Evolutionary conservation across 2,113 vertebrate species (phyloP), one percentile per base, ranked within the genome.

Genomic region (Ornithorhynchus anatinus): DNA sequence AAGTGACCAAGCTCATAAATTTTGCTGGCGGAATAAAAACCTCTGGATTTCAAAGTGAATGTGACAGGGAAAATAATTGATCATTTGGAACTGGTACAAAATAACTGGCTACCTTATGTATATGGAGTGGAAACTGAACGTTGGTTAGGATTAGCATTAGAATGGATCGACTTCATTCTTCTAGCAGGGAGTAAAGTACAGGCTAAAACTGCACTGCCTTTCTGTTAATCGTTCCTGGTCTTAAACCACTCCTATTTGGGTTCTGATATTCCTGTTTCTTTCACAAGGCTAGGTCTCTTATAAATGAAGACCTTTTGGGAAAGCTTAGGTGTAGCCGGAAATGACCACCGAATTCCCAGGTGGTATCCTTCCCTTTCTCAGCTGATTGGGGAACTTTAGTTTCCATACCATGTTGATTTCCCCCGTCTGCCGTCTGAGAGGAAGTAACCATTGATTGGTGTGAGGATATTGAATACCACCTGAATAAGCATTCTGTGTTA

Each of bases 1-100:
- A 62, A 77, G 64, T 81, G 59, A 48, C 59, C 82, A 81, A 81
- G 81, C 56, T 59, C 79, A 15, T 45, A 78, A 82, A 53, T 36
- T 13, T 3, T 51, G 10, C 33, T 54, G 75, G 57, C 6, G 16
- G 62, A 70, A 77, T 35, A 59, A 52, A 72, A 40, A 37, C 70
- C 52, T 77, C 66, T 75, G 76, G 67, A 19, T 62, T 77, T 52
- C 44, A 38, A 44, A 62, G 31, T 50, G 4, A 10, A 6, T 59
- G 45, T 56, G 39, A 52, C 53, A 58, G 31, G 16, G n/a, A 16
- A 62, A 31, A 32, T 59, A 44, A 36, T 35, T 58, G 40, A 52
- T 63, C 31, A 57, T 44, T 65, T 63, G 20, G 68, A 54, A 75
- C 60, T 57, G 38, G 63, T 8, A 9, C 48, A 9, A 59, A 44